Percentiles rank a stretch among this genome's conserved stretches.
Evolutionary conservation across 2,797 vertebrate genomes (phyloP).

Genomic region (Hyperoplus immaculatus): DNA sequence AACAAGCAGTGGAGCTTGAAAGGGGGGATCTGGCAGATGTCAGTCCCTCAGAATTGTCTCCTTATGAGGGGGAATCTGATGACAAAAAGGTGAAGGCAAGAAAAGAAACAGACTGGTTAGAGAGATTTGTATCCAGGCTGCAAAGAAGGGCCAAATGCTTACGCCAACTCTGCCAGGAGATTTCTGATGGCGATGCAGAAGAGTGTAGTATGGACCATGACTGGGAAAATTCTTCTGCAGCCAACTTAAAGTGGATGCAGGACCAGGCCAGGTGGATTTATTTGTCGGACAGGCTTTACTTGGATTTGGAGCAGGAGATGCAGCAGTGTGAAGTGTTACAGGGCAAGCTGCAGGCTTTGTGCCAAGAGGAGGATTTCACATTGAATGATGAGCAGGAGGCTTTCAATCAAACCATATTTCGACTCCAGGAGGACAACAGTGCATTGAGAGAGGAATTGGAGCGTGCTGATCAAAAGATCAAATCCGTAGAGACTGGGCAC

Average conservation of each 20-base stretch:
- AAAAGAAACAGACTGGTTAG: slow-evolving; percentile 76
- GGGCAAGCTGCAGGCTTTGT: slow-evolving; percentile 76
- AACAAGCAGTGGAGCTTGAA: slow-evolving; percentile 69
- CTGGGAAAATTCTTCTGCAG: slow-evolving; percentile 66
- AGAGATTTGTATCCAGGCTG: slow-evolving; percentile 87
- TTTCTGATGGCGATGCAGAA: slow-evolving; percentile 71
- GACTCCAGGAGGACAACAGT: slow-evolving; percentile 83
- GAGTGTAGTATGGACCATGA: slow-evolving; percentile 62
- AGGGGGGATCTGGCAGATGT: slow-evolving; percentile 71
- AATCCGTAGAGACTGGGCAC: slow-evolving; percentile 81
- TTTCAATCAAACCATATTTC: slow-evolving; percentile 81
- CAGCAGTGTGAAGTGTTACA: slow-evolving; percentile 77
- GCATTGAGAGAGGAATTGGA: slow-evolving; percentile 81
- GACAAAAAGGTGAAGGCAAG: slow-evolving; percentile 58
- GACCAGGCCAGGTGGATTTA: slow-evolving; percentile 91
- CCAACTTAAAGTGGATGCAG: slow-evolving; percentile 81
- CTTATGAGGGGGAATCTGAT: slow-evolving; percentile 64
- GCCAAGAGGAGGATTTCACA: slow-evolving; percentile 82
- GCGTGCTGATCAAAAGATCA: slow-evolving; percentile 83
- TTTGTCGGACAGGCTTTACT: slow-evolving; percentile 83
- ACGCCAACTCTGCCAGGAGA: slow-evolving; percentile 85
- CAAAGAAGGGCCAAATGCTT: slow-evolving; percentile 85
- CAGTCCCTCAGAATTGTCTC: slow-evolving; percentile 73
- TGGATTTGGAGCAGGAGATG: slow-evolving; percentile 85
- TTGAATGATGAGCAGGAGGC: slow-evolving; percentile 84